A percentile compares a stretch with the other conserved stretches of the same genome.
Evolutionary conservation across 2,888 invertebrate genomes (phyloP).

Genomic region (Carterocephalus palaemon): DNA sequence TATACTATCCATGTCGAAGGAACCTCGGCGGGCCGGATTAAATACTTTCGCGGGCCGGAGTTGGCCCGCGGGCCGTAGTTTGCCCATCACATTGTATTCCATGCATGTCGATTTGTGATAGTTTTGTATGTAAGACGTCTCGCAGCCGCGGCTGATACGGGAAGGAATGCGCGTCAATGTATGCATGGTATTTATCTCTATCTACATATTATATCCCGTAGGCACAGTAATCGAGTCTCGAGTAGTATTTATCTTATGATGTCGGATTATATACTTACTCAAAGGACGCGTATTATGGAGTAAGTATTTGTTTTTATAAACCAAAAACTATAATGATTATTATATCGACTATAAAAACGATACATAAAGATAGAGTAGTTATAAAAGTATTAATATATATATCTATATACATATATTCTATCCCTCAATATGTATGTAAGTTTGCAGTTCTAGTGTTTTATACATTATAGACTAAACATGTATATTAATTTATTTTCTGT

Average conservation of each 20-base stretch:
- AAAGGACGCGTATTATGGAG: conserved; percentile 6
- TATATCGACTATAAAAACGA: conserved; percentile 31
- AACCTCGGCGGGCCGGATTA: no score
- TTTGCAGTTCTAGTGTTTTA: conserved; percentile 36
- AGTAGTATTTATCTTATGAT: conserved; percentile 24
- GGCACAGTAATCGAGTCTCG: conserved; percentile 14
- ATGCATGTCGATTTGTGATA: conserved; percentile 43
- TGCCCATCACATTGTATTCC: no score
- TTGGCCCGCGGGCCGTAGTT: no score
- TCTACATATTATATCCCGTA: conserved; percentile 19
- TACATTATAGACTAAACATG: no score
- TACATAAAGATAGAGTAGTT: conserved; percentile 36
- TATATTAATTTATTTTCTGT: conserved; percentile 15
- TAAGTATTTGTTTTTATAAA: conserved; percentile 38
- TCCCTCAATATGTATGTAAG: conserved; percentile 33
- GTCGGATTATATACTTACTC: conserved; percentile 12
- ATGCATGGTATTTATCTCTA: conserved; percentile 21
- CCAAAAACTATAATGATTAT: conserved; percentile 32
- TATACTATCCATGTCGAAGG: no score
- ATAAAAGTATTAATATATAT: conserved; percentile 36
- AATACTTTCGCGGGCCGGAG: no score
- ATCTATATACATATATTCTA: no score
- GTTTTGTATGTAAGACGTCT: conserved; percentile 33
- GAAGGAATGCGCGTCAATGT: conserved; percentile 26
- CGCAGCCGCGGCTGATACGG: conserved; percentile 29